Conservation (phyloP, 2,113 vertebrate genomes). For the Struthio camelus region DNA sequence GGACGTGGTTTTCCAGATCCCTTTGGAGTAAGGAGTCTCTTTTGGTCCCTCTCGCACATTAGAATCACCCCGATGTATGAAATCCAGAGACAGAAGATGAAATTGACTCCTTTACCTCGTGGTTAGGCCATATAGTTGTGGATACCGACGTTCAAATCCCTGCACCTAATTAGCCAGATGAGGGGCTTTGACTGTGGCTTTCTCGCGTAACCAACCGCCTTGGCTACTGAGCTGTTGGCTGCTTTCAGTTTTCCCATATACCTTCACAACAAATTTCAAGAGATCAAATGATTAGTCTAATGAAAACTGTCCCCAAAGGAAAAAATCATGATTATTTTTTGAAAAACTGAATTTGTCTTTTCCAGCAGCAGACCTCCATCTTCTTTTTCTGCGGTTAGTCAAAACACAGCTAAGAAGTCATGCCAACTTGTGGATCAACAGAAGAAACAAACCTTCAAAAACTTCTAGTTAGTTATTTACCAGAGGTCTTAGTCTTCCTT, state of each 20-base stretch:
- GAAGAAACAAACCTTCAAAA: not conserved
- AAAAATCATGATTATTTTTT: not conserved
- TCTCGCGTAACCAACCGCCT: not conserved
- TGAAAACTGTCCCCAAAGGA: not conserved
- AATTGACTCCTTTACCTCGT: not conserved
- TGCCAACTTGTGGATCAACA: not conserved
- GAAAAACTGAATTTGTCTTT: not conserved
- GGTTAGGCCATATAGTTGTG: not conserved
- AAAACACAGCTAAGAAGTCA: not conserved
- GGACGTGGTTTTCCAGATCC: not conserved
- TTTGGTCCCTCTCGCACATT: not conserved
- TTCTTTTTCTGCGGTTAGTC: not conserved
- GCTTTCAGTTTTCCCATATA: not conserved
- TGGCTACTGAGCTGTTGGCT: not conserved
- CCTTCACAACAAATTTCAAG: not conserved
- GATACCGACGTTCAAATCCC: not conserved
- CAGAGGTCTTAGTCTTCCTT: not conserved
- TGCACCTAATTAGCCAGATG: not conserved
- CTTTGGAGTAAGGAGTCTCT: not conserved
- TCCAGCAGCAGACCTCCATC: not conserved
- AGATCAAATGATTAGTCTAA: not conserved
- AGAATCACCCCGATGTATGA: accelerated
- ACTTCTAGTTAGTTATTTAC: not conserved
- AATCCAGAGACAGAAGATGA: not conserved
- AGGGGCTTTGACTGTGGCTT: not conserved